Base-by-base conservation (phyloP, 2,888 invertebrate genomes). In the Diaperis boleti region DNA sequence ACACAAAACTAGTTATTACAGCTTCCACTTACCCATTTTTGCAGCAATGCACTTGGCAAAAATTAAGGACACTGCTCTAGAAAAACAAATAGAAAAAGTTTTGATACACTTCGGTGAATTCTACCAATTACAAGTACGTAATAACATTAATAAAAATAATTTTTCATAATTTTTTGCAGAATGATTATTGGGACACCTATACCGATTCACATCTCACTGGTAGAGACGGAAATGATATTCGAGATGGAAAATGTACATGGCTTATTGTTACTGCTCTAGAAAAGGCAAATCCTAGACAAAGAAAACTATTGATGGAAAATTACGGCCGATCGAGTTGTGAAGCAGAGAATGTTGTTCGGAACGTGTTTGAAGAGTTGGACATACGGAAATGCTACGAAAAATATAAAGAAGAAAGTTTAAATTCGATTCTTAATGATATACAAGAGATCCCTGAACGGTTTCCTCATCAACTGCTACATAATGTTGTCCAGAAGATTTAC, bases 181-280 rank as follows among this genome's bases (percentile, higher is more conserved):
- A 96, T 79, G 95, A 96, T 78, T 95, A 89, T 82, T 83, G 95
- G 29, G 96, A 97, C 79, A 95, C 94, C 77, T 98, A 91, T 79
- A 97, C 96, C 0, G 90, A 95, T 78, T 88, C 92, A 10, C 83
- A 86, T 5, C 85, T 92, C 1, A 96, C 91, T 0, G 98, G 98
- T 3, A 98, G 97, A 83, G 83, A 87, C 29, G 94, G 95, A 26
- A 92, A 90, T 0, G 97, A 98, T 77, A 97, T 98, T 71, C 87
- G 92, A 82, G 95, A 97, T 71, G 96, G 96, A 22, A 98, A 98
- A 83, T 98, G 98, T 82, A 90, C 95, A 0, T 99, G 98, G 98
- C 83, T 97, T 17, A 89, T 93, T 1, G 93, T 96, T 0, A 91
- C 93, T 1, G 96, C 96, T 7, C 83, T 96, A 64, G 91, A 95